A percentile compares a stretch with the other conserved stretches of the same genome.
Conservation (phyloP, 2,797 vertebrate species). For the Urophycis tenuis region DNA sequence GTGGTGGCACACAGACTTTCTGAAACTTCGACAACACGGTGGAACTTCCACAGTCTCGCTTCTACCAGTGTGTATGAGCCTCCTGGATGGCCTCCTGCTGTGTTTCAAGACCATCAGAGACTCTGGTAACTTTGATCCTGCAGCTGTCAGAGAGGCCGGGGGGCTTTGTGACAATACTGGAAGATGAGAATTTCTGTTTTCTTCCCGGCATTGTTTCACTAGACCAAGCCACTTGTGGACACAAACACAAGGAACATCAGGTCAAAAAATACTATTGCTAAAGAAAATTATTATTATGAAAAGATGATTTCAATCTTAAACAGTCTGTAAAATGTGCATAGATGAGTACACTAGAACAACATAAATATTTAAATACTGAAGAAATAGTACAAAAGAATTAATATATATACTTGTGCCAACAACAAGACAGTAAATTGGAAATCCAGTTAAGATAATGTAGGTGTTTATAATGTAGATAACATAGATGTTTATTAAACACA, state of each 20-base stretch:
- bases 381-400: not conserved
- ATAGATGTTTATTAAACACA: constrained; percentile 1
- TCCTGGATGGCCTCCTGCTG: constrained; percentile 9
- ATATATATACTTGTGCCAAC: not conserved
- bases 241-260: no score
- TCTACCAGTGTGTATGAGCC: constrained; percentile 14
- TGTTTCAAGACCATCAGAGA: constrained; percentile 8
- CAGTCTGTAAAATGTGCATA: constrained; percentile 2
- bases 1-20: constrained; percentile 13
- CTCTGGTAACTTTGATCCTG: no score
- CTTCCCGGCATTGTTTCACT: no score
- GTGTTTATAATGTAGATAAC: not conserved
- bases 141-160: no score
- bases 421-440: constrained; percentile 9
- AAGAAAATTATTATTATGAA: no score
- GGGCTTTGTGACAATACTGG: no score
- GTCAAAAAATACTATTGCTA: no score
- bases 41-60: constrained; percentile 24
- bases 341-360: not conserved
- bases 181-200: no score
- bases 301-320: no score
- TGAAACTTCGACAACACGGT: constrained; percentile 1
- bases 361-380: no score
- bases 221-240: no score
- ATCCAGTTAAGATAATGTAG: not conserved